Conservation (phyloP, 1,140 invertebrate genomes). For the Leptestheria dahalacensis region DNA sequence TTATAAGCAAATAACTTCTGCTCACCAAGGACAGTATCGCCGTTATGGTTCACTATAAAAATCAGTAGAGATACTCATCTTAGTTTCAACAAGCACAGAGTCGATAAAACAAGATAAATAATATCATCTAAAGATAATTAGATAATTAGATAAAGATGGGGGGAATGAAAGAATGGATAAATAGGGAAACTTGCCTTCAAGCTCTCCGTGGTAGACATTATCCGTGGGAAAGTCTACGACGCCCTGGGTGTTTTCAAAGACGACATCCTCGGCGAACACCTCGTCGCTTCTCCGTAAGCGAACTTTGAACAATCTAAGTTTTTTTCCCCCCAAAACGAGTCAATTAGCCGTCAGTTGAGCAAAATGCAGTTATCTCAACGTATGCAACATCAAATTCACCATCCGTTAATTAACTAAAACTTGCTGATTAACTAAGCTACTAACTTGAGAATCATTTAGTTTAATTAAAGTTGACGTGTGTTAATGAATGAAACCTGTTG, state of each 20-base stretch:
- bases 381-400: too few relatives aligned
- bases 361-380: too few relatives aligned
- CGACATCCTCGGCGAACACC: conserved; percentile 59
- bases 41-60: too few relatives aligned
- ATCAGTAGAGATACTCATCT: too few relatives aligned
- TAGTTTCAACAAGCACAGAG: too few relatives aligned
- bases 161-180: conserved; percentile 14
- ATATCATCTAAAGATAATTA: background rate
- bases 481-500: conserved; percentile 36
- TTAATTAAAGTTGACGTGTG: too few relatives aligned
- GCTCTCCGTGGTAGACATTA: conserved; percentile 55
- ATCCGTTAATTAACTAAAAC: background rate
- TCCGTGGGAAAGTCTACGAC: conserved; percentile 52
- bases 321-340: conserved; percentile 29
- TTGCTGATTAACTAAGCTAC: background rate
- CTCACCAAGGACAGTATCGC: too few relatives aligned
- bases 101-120: too few relatives aligned
- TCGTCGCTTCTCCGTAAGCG: conserved; percentile 50
- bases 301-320: conserved; percentile 64
- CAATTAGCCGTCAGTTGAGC: too few relatives aligned
- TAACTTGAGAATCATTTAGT: too few relatives aligned
- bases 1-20: too few relatives aligned
- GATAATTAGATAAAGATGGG: conserved; percentile 12
- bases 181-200: too few relatives aligned
- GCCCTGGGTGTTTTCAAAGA: conserved; percentile 57